Conservation (phyloP, 2,113 vertebrate species). For the Peromyscus polionotus region DNA sequence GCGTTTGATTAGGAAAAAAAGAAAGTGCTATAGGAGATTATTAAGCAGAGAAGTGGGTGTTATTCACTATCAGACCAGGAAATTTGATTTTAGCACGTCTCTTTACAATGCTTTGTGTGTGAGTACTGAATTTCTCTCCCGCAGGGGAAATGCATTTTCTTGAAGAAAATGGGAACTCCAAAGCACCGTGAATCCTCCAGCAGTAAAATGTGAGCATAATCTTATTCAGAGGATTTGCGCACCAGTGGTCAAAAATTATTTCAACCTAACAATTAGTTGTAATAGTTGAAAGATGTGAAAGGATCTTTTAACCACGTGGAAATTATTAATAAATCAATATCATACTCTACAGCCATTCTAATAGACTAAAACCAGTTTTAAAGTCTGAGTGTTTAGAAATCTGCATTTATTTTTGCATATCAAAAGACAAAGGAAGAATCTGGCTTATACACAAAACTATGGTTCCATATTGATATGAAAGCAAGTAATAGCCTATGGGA, state of each 20-base stretch:
- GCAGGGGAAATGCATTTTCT: constrained; percentile 33
- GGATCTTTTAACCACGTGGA: constrained; percentile 72
- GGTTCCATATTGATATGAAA: constrained; percentile 57
- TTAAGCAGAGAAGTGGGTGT: background rate
- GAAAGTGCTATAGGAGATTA: background rate
- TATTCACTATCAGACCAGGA: constrained; percentile 20
- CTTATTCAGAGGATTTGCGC: constrained; percentile 9
- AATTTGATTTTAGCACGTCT: constrained; percentile 16
- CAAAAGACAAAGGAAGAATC: constrained; percentile 76
- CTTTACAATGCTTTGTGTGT: background rate
- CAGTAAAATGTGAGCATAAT: background rate
- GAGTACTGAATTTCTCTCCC: background rate
- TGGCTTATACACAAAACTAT: constrained; percentile 70
- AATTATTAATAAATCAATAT: constrained; percentile 83
- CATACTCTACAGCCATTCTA: constrained; percentile 79
- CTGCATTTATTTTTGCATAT: constrained; percentile 83
- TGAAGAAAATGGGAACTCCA: background rate
- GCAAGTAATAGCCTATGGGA: constrained; percentile 46
- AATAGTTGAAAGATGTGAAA: constrained; percentile 78
- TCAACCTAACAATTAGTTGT: constrained; percentile 66
- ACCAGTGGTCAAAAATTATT: constrained; percentile 56
- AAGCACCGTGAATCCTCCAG: background rate
- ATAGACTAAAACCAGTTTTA: constrained; percentile 70
- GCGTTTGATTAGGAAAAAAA: constrained; percentile 17
- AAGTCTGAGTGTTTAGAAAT: constrained; percentile 78